Conservation (phyloP, 2,113 vertebrate genomes). For the Oxygymnocypris stewartii region DNA sequence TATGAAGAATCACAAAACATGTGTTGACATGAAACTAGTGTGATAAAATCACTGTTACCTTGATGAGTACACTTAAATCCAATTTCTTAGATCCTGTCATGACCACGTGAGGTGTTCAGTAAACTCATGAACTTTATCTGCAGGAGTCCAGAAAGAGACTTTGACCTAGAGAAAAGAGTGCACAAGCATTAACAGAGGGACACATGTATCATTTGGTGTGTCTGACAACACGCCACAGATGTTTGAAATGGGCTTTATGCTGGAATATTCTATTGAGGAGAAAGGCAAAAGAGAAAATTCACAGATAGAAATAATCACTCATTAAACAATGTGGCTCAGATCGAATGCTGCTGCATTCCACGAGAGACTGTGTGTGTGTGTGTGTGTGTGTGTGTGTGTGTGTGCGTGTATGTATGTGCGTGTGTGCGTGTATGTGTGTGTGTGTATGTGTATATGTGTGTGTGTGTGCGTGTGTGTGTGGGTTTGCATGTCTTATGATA, state of each 20-base stretch:
- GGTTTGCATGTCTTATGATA: background rate
- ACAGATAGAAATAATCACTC: background rate
- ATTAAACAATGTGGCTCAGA: background rate
- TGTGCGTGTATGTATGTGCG: too few relatives aligned
- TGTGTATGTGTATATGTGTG: too few relatives aligned
- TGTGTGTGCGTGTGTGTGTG: background rate
- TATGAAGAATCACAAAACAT: background rate
- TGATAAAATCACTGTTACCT: background rate
- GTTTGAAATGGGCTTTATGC: background rate
- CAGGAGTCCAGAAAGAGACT: background rate
- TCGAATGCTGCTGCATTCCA: conserved; percentile 18
- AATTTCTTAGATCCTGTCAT: background rate
- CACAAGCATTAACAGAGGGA: background rate
- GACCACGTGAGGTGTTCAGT: background rate
- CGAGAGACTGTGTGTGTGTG: background rate
- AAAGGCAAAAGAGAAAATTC: background rate
- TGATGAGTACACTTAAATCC: background rate
- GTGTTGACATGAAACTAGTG: background rate
- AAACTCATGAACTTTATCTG: background rate
- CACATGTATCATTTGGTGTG: background rate
- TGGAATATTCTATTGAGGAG: background rate
- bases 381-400: conserved; percentile 2
- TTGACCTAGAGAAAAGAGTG: background rate
- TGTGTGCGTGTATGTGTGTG: too few relatives aligned
- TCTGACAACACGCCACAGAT: background rate